Percentiles rank a stretch among this genome's conserved stretches.
phyloP scores from a whole-genome alignment of 2,113 vertebrate species.

The Notechis scutatus region DNA sequence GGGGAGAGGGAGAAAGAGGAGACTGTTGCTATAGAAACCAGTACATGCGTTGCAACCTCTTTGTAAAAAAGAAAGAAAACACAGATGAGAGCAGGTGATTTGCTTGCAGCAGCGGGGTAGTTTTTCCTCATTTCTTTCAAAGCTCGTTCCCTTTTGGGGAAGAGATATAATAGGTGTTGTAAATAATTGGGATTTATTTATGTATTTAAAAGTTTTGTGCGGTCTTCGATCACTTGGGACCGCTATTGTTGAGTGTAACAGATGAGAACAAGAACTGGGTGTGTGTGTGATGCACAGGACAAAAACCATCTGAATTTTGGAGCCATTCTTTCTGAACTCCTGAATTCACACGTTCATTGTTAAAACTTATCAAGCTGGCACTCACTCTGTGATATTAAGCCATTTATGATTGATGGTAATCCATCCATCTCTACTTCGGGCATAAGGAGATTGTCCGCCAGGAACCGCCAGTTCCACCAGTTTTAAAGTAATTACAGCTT shows the following conservation, averaged over 20 bases:
- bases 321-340: background rate
- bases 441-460: background rate
- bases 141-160: background rate
- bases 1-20: background rate
- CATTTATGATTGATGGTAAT: background rate
- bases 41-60: background rate
- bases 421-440: background rate
- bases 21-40: slow-evolving; percentile 17
- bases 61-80: background rate
- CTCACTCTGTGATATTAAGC: background rate
- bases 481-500: background rate
- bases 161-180: background rate
- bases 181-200: background rate
- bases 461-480: background rate
- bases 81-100: background rate
- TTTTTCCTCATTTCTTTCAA: background rate
- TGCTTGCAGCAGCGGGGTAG: background rate
- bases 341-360: background rate
- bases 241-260: background rate
- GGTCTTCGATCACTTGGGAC: background rate
- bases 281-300: background rate
- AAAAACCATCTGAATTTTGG: background rate
- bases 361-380: background rate
- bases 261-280: background rate
- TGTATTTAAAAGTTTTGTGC: background rate